Evolutionary conservation across 2,888 invertebrate genomes (phyloP), one percentile per base, ranked within the genome.

Genomic region (Bellardia pandia): DNA sequence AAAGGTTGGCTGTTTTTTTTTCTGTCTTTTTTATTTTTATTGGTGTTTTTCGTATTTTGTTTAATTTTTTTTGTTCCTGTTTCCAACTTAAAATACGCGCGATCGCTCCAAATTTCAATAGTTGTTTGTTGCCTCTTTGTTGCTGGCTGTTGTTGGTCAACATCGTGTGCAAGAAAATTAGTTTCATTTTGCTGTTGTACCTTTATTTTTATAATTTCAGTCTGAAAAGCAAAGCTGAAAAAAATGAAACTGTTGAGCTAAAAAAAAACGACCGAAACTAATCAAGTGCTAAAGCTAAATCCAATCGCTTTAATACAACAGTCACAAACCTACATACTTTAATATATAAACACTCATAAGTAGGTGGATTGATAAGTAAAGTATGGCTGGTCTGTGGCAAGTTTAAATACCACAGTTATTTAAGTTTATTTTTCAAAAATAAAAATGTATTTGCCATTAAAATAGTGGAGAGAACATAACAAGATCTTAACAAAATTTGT

Each of bases 141-240:
- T 72, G 86, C 89, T 88, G 68, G 60, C 64, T 69, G 56, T 83
- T 85, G 79, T 79, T 87, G 87, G 87, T 87, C 87, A 87, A 87
- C 91, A 91, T 92, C 93, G 92, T 93, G 93, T 93, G 93, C 92
- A 93, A 93, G 92, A 92, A 93, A 93, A 93, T 93, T 93, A 93
- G 93, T 92, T 92, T 92, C 92, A 92, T 90, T 85, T 85, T 89
- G 82, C 88, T 84, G 84, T 85, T 87, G 80, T 78, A 68, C 84
- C 74, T 87, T 78, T 71, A 78, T 84, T 85, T 87, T 85, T 85
- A 82, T 79, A 87, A 87, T 87, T 85, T 87, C 78, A 74, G 72
- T 56, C 33, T 42, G 62, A 82, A 81, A 40, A 4, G 16, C 14
- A 75, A 66, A 86, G 68, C 72, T 58, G 42, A 72, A 69, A 48